Conservation (phyloP, 2,113 vertebrate genomes). For the Tympanuchus pallidicinctus region DNA sequence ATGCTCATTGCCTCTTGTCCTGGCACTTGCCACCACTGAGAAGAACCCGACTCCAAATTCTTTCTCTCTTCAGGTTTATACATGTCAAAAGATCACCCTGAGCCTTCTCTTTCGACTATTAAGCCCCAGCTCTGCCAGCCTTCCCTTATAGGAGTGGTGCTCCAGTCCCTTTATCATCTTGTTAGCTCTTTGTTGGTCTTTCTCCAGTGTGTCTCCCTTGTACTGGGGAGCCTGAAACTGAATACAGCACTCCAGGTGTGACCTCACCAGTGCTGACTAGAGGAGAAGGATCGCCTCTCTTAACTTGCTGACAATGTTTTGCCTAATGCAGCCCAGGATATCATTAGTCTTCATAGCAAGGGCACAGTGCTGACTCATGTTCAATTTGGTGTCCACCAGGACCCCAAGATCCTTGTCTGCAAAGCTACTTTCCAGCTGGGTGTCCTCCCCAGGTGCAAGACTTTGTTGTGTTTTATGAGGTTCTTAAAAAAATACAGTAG, state of each 20-base stretch:
- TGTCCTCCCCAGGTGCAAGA: not conserved
- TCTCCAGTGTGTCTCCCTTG: not conserved
- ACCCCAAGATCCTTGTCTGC: not conserved
- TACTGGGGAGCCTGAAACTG: not conserved
- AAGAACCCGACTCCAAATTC: not conserved
- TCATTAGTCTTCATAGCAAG: not conserved
- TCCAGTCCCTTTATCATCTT: not conserved
- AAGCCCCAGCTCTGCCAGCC: not conserved
- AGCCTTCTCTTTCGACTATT: not conserved
- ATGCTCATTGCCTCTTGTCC: not conserved
- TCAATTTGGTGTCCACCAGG: not conserved
- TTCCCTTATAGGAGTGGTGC: not conserved
- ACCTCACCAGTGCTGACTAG: not conserved
- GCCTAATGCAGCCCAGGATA: not conserved
- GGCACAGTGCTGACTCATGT: not conserved
- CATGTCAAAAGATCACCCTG: not conserved
- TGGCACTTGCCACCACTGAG: not conserved
- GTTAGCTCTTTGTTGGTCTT: not conserved
- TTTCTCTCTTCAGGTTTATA: not conserved
- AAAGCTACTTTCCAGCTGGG: not conserved
- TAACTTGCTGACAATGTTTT: not conserved
- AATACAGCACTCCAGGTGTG: not conserved
- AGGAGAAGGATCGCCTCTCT: not conserved
- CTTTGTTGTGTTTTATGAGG: not conserved
- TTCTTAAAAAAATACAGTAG: not conserved